A percentile compares a stretch with the other conserved stretches of the same genome.
These are phyloP conservation scores for Guaruba guarouba DNA, from an alignment of 2,113 vertebrate species.

Conservation along the genomic window DNA sequence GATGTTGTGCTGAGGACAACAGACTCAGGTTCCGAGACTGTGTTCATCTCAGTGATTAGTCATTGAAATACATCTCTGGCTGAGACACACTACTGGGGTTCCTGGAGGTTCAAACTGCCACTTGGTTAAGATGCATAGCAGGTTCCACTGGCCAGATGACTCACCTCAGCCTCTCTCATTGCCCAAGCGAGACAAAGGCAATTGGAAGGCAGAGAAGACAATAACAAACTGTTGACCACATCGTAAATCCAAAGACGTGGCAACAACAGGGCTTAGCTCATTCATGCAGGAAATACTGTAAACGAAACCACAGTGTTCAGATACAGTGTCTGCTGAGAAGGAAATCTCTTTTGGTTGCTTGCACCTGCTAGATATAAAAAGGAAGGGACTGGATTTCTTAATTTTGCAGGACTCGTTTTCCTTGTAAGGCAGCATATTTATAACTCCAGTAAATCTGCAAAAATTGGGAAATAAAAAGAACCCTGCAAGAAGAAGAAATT, in stretches of 20 bases:
- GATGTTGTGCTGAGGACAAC: neutral
- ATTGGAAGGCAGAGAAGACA: neutral
- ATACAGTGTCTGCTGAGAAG: neutral
- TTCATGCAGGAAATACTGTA: conserved; percentile 28
- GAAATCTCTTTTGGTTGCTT: conserved; percentile 21
- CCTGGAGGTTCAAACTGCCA: neutral
- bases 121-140: neutral
- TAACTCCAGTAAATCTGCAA: neutral
- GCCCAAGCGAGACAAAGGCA: neutral
- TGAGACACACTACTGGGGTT: neutral
- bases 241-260: conserved; percentile 17
- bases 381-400: neutral
- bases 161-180: neutral
- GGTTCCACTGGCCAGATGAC: neutral
- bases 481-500: neutral
- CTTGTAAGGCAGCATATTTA: neutral
- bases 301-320: neutral
- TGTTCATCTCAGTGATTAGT: neutral
- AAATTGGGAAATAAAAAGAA: neutral
- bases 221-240: conserved; percentile 38
- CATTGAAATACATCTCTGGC: neutral
- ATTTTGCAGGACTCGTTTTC: neutral
- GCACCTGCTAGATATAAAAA: conserved; percentile 13
- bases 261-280: neutral
- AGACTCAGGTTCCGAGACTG: neutral